Evolutionary conservation across 2,113 vertebrate species (phyloP), one percentile per base, ranked within the genome.

Genomic region (Plectropomus leopardus): DNA sequence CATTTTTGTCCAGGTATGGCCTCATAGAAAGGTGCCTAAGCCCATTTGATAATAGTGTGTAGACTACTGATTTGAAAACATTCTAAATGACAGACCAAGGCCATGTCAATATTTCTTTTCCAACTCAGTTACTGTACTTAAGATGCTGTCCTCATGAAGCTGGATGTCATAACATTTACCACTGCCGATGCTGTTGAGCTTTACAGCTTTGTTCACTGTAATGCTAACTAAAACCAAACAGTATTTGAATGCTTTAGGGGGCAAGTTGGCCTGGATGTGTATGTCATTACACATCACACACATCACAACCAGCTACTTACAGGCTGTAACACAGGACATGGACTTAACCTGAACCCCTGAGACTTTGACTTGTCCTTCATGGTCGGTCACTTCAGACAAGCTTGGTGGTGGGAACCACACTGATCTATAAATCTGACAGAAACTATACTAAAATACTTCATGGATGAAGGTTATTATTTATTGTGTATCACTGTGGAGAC

Each of bases 1-100:
- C 11, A 47, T 64, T 36, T 72, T 23, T 71, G 24, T 82, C 32
- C 21, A 70, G 53, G 44, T 70, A 32, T 75, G 58, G 53, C 26
- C 40, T 76, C 7, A 7, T 36, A 7, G 30, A 75, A 67, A 26
- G 28, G 4, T 21, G 19, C 50, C 51, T 21, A 57, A 19, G 32
- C 40, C n/a, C 19, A 40, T 26, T 45, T 54, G 21, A 70, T 51
- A 13, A 42, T 42, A 40, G 48, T 28, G 3, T 13, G 15, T 40
- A 40, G 36, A 10, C 36, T 40, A 9, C 8, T 40, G 11, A 10
- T 40, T 40, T 40, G 3, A 40, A 11, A 40, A 9, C 36, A 40
- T 40, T 11, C 36, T 40, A 40, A 40, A 10, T 40, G 11, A 36
- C 9, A 61, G 10, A 7, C 15, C 14, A 26, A 44, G 36, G 16